Evolutionary conservation across 2,888 invertebrate species (phyloP).

Genomic region (Tenthredo distinguenda): DNA sequence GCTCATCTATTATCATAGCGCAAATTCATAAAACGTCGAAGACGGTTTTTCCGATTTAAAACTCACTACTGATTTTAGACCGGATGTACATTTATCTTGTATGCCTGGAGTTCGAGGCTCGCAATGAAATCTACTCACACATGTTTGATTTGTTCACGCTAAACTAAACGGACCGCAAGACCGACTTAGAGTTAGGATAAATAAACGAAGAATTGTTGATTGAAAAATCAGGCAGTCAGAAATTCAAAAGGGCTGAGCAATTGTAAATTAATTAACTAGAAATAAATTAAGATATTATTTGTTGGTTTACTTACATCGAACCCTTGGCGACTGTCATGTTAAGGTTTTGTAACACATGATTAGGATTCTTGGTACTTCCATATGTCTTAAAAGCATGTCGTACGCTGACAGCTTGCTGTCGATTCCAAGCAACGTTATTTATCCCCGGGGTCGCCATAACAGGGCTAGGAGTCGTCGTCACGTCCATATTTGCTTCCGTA

Average conservation of each 20-base stretch:
- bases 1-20: conserved; percentile 1
- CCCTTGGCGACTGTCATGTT: conserved; percentile 97
- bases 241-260: not conserved
- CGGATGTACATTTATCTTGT: not conserved
- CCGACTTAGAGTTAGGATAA: not conserved
- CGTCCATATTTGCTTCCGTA: conserved; percentile 66
- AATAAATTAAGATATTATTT: not conserved
- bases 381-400: conserved; percentile 94
- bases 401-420: conserved; percentile 93
- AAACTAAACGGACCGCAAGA: not conserved
- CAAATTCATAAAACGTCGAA: not conserved
- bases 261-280: not conserved
- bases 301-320: conserved; percentile 89
- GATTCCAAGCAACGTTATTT: conserved; percentile 79
- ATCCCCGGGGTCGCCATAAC: conserved; percentile 74
- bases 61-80: not conserved
- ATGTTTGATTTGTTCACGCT: not conserved
- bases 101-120: not conserved
- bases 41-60: not conserved
- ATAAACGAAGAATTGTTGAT: not conserved
- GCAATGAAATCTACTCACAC: not conserved
- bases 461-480: conserved; percentile 65
- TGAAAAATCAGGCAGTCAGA: not conserved
- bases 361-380: conserved; percentile 92
- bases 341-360: conserved; percentile 92